These are phyloP conservation scores for Nymphicus hollandicus DNA, from an alignment of 2,113 vertebrate genomes.

Conservation along the genomic window DNA sequence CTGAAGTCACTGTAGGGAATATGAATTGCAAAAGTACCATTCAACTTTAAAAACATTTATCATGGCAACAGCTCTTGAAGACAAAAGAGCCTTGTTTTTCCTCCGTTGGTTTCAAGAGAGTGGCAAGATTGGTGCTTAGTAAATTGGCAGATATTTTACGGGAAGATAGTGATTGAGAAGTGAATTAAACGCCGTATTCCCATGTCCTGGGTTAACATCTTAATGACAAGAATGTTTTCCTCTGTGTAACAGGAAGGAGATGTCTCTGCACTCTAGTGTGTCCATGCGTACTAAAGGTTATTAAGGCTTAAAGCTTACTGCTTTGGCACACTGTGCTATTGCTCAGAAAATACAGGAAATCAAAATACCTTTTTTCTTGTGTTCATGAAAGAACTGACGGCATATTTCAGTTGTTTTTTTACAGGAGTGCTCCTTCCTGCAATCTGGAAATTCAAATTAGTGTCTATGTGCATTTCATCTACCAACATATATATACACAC, in stretches of 20 bases:
- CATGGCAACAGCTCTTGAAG: background rate
- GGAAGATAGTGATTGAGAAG: background rate
- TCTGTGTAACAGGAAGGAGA: background rate
- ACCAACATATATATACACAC: background rate
- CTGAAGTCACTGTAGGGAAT: background rate
- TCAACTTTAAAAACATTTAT: background rate
- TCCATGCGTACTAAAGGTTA: rapidly evolving
- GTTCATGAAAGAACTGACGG: background rate
- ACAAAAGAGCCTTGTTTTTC: background rate
- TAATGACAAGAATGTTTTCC: background rate
- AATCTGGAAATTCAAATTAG: background rate
- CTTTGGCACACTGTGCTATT: background rate
- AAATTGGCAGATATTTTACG: background rate
- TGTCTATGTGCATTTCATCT: background rate
- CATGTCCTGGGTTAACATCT: background rate
- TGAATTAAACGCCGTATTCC: background rate
- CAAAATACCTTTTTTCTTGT: background rate
- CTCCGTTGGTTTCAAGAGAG: background rate
- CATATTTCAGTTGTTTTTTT: background rate
- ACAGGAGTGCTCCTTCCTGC: background rate
- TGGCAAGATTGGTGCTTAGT: background rate
- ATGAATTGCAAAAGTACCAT: background rate
- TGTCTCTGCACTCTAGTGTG: background rate
- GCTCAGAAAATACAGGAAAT: background rate
- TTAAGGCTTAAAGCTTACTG: background rate